Evolutionary conservation across 2,113 vertebrate species (phyloP).

Genomic region (Grammomys dolichurus): DNA sequence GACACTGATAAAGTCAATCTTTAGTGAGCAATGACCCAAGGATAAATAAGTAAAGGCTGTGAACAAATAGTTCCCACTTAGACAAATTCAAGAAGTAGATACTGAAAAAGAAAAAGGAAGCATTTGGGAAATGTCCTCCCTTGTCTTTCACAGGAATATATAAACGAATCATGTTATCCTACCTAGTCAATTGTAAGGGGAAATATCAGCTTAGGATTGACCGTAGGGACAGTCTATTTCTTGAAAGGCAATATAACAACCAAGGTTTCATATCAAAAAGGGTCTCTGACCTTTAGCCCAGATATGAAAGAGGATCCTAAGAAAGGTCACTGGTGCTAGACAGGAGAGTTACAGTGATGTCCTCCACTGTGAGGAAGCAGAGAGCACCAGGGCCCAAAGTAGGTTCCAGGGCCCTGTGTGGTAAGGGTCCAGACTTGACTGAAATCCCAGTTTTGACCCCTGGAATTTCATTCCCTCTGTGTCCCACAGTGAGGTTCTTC

Average conservation of each 20-base stretch:
- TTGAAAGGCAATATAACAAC: constrained; percentile 4
- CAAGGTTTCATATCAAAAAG: neutral
- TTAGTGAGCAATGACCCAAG: neutral
- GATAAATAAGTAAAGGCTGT: neutral
- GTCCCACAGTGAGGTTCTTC: neutral
- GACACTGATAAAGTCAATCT: neutral
- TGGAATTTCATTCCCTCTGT: neutral
- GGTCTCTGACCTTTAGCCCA: neutral
- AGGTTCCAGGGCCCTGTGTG: fast-evolving
- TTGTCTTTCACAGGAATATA: constrained; percentile 15
- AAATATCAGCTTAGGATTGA: neutral
- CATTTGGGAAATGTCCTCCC: constrained; percentile 12
- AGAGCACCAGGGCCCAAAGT: too few species aligned
- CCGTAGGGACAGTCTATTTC: neutral
- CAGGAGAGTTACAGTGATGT: neutral
- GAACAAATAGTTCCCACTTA: neutral
- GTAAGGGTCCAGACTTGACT: neutral
- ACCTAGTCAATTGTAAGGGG: neutral
- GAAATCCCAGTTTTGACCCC: neutral
- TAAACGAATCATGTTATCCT: neutral
- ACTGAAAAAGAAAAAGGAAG: neutral
- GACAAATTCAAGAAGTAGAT: constrained; percentile 30
- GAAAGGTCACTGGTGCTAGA: neutral
- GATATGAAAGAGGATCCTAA: neutral
- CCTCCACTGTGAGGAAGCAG: neutral